phyloP scores from a whole-genome alignment of 2,113 vertebrate genomes.

The Hiodon alosoides region DNA sequence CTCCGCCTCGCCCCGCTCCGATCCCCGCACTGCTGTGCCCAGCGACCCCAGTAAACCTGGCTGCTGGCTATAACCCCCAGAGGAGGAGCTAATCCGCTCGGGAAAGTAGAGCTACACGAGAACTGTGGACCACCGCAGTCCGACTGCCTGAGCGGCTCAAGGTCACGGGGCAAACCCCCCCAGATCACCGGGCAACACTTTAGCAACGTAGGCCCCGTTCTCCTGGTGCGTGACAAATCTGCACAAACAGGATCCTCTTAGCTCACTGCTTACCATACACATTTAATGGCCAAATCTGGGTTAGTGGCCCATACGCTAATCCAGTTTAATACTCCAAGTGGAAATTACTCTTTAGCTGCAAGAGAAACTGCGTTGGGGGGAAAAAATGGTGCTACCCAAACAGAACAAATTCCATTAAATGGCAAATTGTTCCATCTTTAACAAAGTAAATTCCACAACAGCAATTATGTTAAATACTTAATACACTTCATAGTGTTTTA shows the following conservation, averaged over 20 bases:
- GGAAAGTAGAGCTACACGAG: no score
- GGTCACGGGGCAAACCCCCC: no score
- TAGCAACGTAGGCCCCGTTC: conserved; percentile 31
- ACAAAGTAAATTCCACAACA: conserved; percentile 37
- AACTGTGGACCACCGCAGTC: neutral
- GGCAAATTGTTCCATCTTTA: conserved; percentile 35
- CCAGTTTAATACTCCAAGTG: conserved; percentile 50
- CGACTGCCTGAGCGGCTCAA: no score
- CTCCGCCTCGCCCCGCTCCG: no score
- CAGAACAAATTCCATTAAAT: conserved; percentile 44
- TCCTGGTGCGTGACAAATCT: conserved; percentile 41
- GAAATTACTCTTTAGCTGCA: conserved; percentile 36
- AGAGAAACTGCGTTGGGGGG: conserved; percentile 34
- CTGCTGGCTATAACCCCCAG: no score
- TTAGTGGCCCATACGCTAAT: conserved; percentile 51
- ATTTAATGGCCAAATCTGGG: conserved; percentile 43
- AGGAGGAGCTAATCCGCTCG: no score
- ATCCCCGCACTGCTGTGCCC: no score
- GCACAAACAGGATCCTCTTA: conserved; percentile 35
- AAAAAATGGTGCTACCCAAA: conserved; percentile 33
- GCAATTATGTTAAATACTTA: conserved; percentile 46
- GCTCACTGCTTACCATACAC: conserved; percentile 38
- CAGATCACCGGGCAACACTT: neutral
- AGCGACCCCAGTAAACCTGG: no score
- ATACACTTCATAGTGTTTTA: conserved; percentile 47